Percentiles rank a stretch among this genome's conserved stretches.
These are phyloP conservation scores for Metopolophium dirhodum DNA, from an alignment of 1,140 invertebrate species.

Conservation along the genomic window DNA sequence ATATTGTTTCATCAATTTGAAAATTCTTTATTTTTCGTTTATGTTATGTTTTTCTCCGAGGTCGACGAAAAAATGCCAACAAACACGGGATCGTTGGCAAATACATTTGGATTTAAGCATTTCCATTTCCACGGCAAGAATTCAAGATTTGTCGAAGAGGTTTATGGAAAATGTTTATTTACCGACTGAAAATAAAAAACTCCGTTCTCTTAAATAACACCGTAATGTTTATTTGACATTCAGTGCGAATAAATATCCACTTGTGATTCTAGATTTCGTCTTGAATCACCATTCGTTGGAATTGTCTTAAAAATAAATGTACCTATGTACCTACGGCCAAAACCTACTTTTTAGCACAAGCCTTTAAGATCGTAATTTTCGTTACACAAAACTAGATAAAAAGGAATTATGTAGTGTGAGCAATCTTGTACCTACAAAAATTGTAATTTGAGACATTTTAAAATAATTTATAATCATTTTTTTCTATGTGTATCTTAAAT, in stretches of 20 bases:
- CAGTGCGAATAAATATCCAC: not conserved
- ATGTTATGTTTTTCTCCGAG: not conserved
- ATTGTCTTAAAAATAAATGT: not conserved
- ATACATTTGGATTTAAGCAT: not conserved
- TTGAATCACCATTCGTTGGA: not conserved
- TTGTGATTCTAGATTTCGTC: not conserved
- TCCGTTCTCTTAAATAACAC: not conserved
- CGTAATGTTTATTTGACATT: not conserved
- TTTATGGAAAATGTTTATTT: not conserved
- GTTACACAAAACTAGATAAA: too few species aligned
- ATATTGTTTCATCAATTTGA: constrained; percentile 13
- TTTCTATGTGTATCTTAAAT: too few species aligned
- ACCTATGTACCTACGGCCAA: not conserved
- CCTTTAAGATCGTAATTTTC: not conserved
- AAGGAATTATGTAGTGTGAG: too few species aligned
- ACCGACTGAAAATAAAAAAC: not conserved
- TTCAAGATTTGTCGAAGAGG: not conserved
- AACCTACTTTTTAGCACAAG: not conserved
- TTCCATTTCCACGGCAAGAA: not conserved
- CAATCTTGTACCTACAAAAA: too few species aligned
- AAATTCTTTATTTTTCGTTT: not conserved
- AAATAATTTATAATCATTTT: too few species aligned
- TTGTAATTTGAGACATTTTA: too few species aligned
- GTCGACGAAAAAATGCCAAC: not conserved
- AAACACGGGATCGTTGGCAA: not conserved